phyloP scores from a whole-genome alignment of 1,140 invertebrate genomes.

The Euura lappo region DNA sequence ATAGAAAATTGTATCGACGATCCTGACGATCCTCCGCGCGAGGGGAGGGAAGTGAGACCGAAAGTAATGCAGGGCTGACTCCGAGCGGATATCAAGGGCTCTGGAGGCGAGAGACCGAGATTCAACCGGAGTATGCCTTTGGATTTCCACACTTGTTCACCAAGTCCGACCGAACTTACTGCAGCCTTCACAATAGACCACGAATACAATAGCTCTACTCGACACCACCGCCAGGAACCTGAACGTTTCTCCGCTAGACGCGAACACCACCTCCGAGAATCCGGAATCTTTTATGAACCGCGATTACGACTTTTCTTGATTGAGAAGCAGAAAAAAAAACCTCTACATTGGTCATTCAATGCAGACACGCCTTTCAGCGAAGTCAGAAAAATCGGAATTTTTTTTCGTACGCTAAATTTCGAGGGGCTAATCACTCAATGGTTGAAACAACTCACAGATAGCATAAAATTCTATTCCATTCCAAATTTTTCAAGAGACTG shows the following conservation, averaged over 20 bases:
- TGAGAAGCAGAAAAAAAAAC: too few relatives aligned
- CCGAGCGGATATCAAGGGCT: background rate
- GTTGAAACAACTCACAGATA: too few relatives aligned
- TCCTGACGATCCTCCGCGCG: background rate
- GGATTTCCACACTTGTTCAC: background rate
- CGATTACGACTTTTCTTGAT: background rate
- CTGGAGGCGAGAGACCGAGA: background rate
- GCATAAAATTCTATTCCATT: too few relatives aligned
- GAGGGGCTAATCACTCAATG: too few relatives aligned
- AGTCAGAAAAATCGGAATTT: too few relatives aligned
- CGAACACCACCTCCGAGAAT: background rate
- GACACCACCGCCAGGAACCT: background rate
- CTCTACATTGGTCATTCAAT: too few relatives aligned
- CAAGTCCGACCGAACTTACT: slow-evolving; percentile 6
- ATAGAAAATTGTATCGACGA: background rate
- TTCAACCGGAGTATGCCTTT: background rate
- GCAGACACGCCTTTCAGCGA: too few relatives aligned
- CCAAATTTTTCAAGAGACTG: too few relatives aligned
- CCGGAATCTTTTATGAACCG: background rate
- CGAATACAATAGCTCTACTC: background rate
- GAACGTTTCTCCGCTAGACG: background rate
- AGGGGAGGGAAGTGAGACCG: background rate
- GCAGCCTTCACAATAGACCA: slow-evolving; percentile 2
- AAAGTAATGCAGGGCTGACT: background rate
- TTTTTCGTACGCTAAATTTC: too few relatives aligned